Evolutionary conservation across 2,888 invertebrate species (phyloP), one percentile per base, ranked within the genome.

Genomic region (Lobophora halterata): DNA sequence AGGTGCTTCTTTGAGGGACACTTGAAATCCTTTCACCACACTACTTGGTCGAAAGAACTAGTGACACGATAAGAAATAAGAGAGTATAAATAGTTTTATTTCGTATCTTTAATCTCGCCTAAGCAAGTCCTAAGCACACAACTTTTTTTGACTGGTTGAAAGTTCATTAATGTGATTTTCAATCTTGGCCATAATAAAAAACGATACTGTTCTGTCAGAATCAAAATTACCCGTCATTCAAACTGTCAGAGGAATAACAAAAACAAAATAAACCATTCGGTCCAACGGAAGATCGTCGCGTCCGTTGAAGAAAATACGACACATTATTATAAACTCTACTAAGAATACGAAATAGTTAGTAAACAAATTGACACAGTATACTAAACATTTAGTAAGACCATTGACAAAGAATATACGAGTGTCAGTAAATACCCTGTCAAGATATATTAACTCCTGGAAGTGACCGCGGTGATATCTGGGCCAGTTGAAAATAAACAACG

Each of bases 401-500:
- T n/a, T n/a, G n/a, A n/a, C n/a, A n/a, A n/a, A n/a, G n/a, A n/a
- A n/a, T n/a, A n/a, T n/a, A n/a, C n/a, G n/a, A n/a, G n/a, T n/a
- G n/a, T n/a, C n/a, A n/a, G n/a, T n/a, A n/a, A n/a, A n/a, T n/a
- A n/a, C n/a, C n/a, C n/a, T n/a, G n/a, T n/a, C n/a, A n/a, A n/a
- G n/a, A n/a, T n/a, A n/a, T n/a, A n/a, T n/a, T n/a, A n/a, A n/a
- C 24, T 20, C 28, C 23, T 28, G 24, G 12, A 58, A 55, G 60
- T 60, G 40, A 59, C 61, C 60, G 65, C 67, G 33, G 20, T 14
- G 21, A 49, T 56, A 81, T 73, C 73, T 85, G 62, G 82, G 83
- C 79, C 80, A 79, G 53, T 68, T 75, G 67, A 79, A 79, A 82
- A 78, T 71, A 74, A 69, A 71, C 71, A 60, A 61, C 85, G 86